phyloP scores from a whole-genome alignment of 2,888 invertebrate species.

The Agonopterix heracliana region DNA sequence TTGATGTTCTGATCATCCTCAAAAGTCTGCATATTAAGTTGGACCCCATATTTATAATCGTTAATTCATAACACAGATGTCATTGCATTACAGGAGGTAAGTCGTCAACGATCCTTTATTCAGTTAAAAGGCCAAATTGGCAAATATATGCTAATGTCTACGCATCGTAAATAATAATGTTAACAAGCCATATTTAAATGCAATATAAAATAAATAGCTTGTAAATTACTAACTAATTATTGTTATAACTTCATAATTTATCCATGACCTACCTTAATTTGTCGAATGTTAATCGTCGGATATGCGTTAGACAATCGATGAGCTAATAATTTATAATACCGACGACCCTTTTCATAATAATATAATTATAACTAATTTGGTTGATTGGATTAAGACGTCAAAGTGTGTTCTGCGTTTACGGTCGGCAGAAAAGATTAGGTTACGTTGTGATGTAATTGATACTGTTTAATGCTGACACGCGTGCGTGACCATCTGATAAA shows the following conservation, averaged over 20 bases:
- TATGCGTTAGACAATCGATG: slow-evolving; percentile 38
- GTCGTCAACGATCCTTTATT: too few relatives aligned
- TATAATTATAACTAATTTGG: slow-evolving; percentile 58
- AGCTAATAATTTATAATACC: slow-evolving; percentile 42
- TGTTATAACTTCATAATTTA: slow-evolving; percentile 1
- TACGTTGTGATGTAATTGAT: slow-evolving; percentile 42
- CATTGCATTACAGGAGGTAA: too few relatives aligned
- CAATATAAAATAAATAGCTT: neutral
- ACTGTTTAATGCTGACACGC: slow-evolving; percentile 16
- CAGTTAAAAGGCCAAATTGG: too few relatives aligned
- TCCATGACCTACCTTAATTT: slow-evolving; percentile 55
- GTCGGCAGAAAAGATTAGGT: slow-evolving; percentile 61
- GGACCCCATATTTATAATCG: too few relatives aligned
- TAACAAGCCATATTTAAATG: too few relatives aligned
- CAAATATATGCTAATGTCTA: too few relatives aligned
- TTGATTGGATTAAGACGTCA: slow-evolving; percentile 73
- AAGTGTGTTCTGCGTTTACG: slow-evolving; percentile 50
- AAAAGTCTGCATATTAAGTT: too few relatives aligned
- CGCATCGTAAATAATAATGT: too few relatives aligned
- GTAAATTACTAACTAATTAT: neutral
- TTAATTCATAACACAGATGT: too few relatives aligned
- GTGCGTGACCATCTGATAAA: neutral
- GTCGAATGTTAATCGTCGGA: slow-evolving; percentile 49
- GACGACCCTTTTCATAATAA: slow-evolving; percentile 46
- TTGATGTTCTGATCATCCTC: too few relatives aligned